A percentile compares a stretch with the other conserved stretches of the same genome.
Conservation (phyloP, 1,140 invertebrate species). For the Panulirus ornatus region DNA sequence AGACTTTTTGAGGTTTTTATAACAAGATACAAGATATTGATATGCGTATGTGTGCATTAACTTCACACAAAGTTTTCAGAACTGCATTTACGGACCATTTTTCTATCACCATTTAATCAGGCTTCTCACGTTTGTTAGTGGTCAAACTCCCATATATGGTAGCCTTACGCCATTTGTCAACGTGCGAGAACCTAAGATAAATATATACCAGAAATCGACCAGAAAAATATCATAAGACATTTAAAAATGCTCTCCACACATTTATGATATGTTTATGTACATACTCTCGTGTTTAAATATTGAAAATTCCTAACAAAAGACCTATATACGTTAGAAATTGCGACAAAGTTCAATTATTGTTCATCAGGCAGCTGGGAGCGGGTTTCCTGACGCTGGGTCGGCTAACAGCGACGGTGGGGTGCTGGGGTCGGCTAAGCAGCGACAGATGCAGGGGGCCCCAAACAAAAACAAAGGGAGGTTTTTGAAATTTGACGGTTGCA, state of each 20-base stretch:
- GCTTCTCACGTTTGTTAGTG: too few species aligned
- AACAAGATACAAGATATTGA: too few species aligned
- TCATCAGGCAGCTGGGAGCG: neutral
- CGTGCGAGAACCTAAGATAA: too few species aligned
- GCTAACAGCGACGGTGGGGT: neutral
- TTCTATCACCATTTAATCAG: too few species aligned
- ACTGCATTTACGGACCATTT: too few species aligned
- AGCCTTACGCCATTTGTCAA: neutral
- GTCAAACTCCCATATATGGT: constrained; percentile 13
- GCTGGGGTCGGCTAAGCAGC: constrained; percentile 27
- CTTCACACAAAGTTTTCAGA: neutral
- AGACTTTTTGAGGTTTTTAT: too few species aligned
- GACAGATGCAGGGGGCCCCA: neutral
- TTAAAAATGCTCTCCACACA: neutral
- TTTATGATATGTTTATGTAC: neutral
- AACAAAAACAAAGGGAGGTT: constrained; percentile 43
- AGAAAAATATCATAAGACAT: neutral
- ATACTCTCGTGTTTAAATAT: neutral
- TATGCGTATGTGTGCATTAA: neutral
- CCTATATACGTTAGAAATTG: neutral
- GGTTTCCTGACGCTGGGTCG: neutral
- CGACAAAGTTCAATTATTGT: neutral
- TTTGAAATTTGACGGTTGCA: neutral
- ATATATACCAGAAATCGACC: neutral
- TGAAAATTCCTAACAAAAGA: too few species aligned